Base-by-base conservation (phyloP, 1,140 invertebrate genomes). In the Calycopis cecrops region DNA sequence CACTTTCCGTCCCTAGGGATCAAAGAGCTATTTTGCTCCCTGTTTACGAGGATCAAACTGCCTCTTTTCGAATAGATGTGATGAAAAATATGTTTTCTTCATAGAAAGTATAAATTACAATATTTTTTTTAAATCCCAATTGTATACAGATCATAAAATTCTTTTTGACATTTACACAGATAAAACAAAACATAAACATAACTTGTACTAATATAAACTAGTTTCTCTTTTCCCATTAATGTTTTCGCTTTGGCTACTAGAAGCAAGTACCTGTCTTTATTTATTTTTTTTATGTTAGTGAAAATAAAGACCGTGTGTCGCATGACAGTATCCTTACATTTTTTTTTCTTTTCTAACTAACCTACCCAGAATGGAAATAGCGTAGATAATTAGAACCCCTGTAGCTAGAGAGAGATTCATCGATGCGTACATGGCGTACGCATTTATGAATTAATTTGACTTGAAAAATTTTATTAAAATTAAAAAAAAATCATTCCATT, bases 181-280 rank as follows among this genome's bases (percentile, higher is more conserved):
- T n/a, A 14, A 53, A 53, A 14, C n/a, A 18, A 14, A 42, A 28
- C 40, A 42, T 57, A 47, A 60, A 58, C 50, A 48, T 42, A 38
- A 48, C 38, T 53, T 59, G 44, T 65, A 78, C 71, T 82, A 80
- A 79, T 79, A 61, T 60, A 56, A 68, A 69, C 73, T 65, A 56
- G 57, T 66, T 61, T 57, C 67, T 68, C 71, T 71, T 76, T 69
- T 69, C 67, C n/a, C n/a, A n/a, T n/a, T 71, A 72, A 80, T 65
- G 73, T 78, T 85, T 83, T 86, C 83, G 83, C 81, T 85, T 73
- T 86, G 77, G 81, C 83, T 86, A 86, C 83, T 85, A 86, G 83
- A 83, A 85, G 81, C 83, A 86, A 86, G 83, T 86, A 83, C 84
- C 67, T 77, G 64, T 61, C 64, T 69, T 65, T 52, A 53, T 69